phyloP scores from a whole-genome alignment of 2,113 vertebrate species.

The Prochilodus magdalenae region DNA sequence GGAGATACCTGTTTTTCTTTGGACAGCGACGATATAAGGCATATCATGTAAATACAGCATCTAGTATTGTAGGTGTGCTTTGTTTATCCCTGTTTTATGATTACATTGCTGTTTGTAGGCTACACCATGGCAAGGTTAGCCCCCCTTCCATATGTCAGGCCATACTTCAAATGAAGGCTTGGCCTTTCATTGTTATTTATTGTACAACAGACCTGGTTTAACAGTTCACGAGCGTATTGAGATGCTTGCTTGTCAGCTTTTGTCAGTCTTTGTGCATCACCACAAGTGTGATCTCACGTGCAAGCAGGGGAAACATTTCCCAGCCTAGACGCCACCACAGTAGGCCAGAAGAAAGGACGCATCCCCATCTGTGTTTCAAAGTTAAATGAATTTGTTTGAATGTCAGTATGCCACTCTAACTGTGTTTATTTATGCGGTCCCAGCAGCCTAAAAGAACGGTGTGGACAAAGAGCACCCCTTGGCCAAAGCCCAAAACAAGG shows the following conservation, averaged over 20 bases:
- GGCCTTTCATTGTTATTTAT: background rate
- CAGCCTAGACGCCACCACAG: background rate
- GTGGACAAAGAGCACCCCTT: background rate
- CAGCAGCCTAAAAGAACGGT: background rate
- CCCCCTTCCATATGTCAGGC: too few species aligned
- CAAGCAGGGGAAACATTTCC: background rate
- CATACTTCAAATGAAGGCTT: background rate
- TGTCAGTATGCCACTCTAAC: background rate
- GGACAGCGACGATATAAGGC: too few species aligned
- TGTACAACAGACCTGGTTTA: background rate
- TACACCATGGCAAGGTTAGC: too few species aligned
- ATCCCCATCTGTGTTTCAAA: slow-evolving; percentile 1
- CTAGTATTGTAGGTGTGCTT: too few species aligned
- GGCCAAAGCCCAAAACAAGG: background rate
- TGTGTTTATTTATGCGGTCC: background rate
- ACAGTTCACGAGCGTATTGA: background rate
- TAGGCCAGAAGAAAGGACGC: background rate
- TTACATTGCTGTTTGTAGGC: too few species aligned
- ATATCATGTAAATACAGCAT: too few species aligned
- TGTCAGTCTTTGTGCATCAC: background rate
- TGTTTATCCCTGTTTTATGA: too few species aligned
- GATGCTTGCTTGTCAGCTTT: background rate
- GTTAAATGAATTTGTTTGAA: background rate
- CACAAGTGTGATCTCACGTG: background rate
- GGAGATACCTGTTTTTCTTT: too few species aligned